phyloP scores from a whole-genome alignment of 1,140 invertebrate genomes.

The Ceratosolen fusciceps region DNA sequence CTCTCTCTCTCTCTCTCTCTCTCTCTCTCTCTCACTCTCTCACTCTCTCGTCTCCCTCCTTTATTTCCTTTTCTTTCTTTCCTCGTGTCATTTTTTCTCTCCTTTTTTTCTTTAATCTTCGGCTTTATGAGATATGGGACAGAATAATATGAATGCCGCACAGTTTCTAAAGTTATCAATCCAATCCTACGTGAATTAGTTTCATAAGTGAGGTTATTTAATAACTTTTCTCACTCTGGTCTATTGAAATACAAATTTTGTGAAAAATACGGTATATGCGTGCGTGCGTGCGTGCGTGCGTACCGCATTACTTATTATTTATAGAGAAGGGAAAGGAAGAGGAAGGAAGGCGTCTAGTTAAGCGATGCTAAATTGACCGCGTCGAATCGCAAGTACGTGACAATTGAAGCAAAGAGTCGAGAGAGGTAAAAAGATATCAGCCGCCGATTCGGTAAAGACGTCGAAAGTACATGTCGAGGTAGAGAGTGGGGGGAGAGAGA shows the following conservation, averaged over 20 bases:
- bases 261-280: not conserved
- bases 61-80: too few relatives aligned
- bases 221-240: not conserved
- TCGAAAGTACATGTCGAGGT: too few relatives aligned
- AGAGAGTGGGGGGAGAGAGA: too few relatives aligned
- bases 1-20: too few relatives aligned
- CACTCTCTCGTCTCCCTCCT: too few relatives aligned
- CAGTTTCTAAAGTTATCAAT: not conserved
- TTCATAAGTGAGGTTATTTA: not conserved
- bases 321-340: too few relatives aligned
- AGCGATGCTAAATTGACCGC: not conserved
- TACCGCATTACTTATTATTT: too few relatives aligned
- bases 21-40: too few relatives aligned
- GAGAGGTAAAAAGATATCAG: not conserved
- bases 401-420: not conserved
- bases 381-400: not conserved
- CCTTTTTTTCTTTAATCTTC: not conserved
- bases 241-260: conserved; percentile 15
- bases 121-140: not conserved
- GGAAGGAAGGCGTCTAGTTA: too few relatives aligned
- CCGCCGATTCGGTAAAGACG: too few relatives aligned
- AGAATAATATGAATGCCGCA: not conserved
- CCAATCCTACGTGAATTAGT: conserved; percentile 7
- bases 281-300: too few relatives aligned
- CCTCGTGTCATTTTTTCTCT: too few relatives aligned